phyloP scores from a whole-genome alignment of 2,888 invertebrate species.

The Oscheius sp. region DNA sequence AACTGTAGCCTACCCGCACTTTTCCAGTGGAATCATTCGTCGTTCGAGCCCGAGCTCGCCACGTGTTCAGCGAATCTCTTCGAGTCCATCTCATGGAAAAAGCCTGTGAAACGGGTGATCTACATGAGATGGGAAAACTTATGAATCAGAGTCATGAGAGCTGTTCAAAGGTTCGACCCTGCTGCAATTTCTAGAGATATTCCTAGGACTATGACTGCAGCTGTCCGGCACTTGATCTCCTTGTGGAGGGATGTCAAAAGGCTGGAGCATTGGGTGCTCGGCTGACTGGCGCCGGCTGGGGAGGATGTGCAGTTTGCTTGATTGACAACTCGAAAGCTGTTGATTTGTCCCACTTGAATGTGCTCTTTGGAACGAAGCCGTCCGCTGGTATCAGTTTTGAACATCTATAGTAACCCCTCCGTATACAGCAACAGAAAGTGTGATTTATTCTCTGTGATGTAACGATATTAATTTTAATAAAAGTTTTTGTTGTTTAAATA shows the following conservation, averaged over 20 bases:
- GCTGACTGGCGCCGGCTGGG: constrained; percentile 80
- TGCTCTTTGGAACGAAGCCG: constrained; percentile 49
- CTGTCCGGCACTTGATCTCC: constrained; percentile 82
- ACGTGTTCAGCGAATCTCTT: constrained; percentile 84
- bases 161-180: constrained; percentile 58
- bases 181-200: neutral
- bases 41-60: constrained; percentile 84
- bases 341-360: constrained; percentile 27
- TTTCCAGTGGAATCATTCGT: constrained; percentile 74
- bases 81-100: constrained; percentile 83
- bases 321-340: constrained; percentile 59
- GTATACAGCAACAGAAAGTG: too few relatives aligned
- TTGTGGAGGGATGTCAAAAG: constrained; percentile 71
- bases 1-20: neutral
- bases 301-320: constrained; percentile 91
- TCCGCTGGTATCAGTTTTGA: constrained; percentile 39
- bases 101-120: constrained; percentile 73
- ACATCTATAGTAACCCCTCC: too few relatives aligned
- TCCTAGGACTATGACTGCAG: constrained; percentile 85
- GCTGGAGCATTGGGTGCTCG: constrained; percentile 83
- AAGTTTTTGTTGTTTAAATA: too few relatives aligned
- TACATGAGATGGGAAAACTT: constrained; percentile 76
- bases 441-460: too few relatives aligned
- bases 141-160: constrained; percentile 91
- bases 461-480: too few relatives aligned